phyloP scores from a whole-genome alignment of 2,113 vertebrate genomes.

The Etheostoma cragini region DNA sequence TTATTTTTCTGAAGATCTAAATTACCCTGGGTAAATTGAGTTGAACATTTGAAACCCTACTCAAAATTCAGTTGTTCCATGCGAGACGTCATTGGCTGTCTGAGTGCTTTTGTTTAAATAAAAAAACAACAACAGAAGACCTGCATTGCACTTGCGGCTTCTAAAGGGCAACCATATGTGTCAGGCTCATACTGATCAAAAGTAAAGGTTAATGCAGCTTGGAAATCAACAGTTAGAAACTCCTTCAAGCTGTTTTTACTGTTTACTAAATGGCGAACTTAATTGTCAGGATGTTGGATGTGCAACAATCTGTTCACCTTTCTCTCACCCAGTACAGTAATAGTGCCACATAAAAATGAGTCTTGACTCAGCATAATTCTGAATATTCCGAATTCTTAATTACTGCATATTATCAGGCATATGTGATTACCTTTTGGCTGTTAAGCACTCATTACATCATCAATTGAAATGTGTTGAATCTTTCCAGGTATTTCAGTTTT shows the following conservation, averaged over 20 bases:
- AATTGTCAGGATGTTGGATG: constrained; percentile 41
- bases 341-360: constrained; percentile 16
- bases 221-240: constrained; percentile 44
- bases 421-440: constrained; percentile 20
- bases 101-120: background rate
- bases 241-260: constrained; percentile 31
- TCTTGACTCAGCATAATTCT: constrained; percentile 2
- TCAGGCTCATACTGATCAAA: constrained; percentile 35
- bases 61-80: constrained; percentile 15
- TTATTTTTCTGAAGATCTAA: constrained; percentile 33
- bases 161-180: constrained; percentile 21
- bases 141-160: constrained; percentile 2
- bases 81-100: constrained; percentile 10
- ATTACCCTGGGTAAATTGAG: constrained; percentile 14
- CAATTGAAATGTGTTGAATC: background rate
- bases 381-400: too few species aligned
- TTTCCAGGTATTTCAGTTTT: background rate
- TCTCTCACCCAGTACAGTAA: constrained; percentile 6
- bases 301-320: constrained; percentile 42
- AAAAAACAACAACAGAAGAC: background rate
- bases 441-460: constrained; percentile 24
- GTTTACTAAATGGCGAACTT: constrained; percentile 24
- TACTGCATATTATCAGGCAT: background rate
- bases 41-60: constrained; percentile 23
- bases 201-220: constrained; percentile 49